These are phyloP conservation scores for Drosophila incognita DNA, from an alignment of 2,888 invertebrate genomes.

Conservation along the genomic window DNA sequence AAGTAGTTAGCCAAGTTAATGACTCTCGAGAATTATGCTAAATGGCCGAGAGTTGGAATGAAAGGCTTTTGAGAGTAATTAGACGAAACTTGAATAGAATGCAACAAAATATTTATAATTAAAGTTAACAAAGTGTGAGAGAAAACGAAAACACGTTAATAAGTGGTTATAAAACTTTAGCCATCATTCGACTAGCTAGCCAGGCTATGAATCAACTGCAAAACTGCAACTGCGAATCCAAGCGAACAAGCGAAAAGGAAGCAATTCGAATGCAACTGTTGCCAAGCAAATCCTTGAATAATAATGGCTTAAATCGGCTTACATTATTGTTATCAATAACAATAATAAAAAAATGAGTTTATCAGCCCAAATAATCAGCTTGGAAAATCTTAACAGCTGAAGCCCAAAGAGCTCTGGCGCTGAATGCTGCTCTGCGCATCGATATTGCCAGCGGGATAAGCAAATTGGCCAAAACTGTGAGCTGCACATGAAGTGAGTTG, in stretches of 20 bases:
- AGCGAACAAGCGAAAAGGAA: no score
- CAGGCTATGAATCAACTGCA: not conserved
- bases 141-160: not conserved
- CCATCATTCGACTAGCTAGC: not conserved
- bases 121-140: not conserved
- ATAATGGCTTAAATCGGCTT: no score
- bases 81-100: not conserved
- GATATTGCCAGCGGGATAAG: constrained; percentile 30
- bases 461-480: constrained; percentile 68
- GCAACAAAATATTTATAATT: not conserved
- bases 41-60: not conserved
- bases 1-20: not conserved
- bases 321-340: not conserved
- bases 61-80: not conserved
- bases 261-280: not conserved
- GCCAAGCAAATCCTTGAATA: not conserved
- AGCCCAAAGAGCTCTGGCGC: not conserved
- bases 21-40: not conserved
- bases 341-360: no score
- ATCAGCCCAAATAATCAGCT: not conserved
- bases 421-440: no score
- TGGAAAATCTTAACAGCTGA: not conserved
- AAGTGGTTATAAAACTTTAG: not conserved
- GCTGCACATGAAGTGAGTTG: constrained; percentile 65
- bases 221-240: no score